A percentile compares a stretch with the other conserved stretches of the same genome.
Conservation (phyloP, 2,888 invertebrate species). For the Nemoura dubitans region DNA sequence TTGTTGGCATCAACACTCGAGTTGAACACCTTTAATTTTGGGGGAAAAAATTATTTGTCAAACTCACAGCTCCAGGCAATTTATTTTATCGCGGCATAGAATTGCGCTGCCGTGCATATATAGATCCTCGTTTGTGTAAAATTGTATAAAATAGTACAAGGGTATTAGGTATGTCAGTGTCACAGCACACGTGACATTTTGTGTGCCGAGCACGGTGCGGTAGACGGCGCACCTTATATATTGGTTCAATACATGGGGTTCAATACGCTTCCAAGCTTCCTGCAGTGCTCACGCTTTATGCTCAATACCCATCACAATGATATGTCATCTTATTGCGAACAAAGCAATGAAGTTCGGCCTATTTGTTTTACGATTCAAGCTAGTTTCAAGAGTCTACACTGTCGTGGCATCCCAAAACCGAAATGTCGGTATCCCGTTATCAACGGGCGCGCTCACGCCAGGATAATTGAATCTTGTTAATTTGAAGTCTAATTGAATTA, state of each 20-base stretch:
- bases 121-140: neutral
- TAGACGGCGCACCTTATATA: neutral
- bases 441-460: too few species aligned
- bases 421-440: too few species aligned
- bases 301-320: neutral
- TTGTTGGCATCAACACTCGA: neutral
- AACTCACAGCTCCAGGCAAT: neutral
- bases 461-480: neutral
- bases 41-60: too few species aligned
- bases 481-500: neutral
- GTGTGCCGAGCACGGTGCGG: neutral
- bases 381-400: neutral
- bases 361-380: neutral
- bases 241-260: neutral
- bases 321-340: neutral
- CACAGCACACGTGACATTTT: neutral
- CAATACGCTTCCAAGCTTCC: neutral
- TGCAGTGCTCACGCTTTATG: neutral
- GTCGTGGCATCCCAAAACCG: too few species aligned
- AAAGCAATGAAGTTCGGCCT: neutral
- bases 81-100: neutral
- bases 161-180: neutral
- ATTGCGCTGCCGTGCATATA: neutral
- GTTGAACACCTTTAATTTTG: too few species aligned
- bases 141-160: neutral